Base-by-base conservation (phyloP, 2,113 vertebrate species). In the Hippocampus zosterae region DNA sequence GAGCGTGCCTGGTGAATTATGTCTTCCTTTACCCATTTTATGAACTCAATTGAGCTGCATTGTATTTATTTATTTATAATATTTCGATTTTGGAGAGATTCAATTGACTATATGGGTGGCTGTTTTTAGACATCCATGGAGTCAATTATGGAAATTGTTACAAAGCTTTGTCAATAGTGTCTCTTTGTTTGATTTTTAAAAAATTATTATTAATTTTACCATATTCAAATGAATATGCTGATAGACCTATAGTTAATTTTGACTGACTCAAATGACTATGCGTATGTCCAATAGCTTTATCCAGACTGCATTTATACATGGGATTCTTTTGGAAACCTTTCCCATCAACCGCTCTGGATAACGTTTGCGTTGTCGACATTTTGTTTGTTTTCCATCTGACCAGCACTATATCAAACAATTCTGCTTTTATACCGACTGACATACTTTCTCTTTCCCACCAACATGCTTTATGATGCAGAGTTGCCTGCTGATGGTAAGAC, bases 401-500 rank as follows among this genome's bases (percentile, higher is more conserved):
- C 57, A 15, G 27, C 37, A 23, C n/a, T 11, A 2, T 42, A 7
- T 1, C 11, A 16, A 44, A 25, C 5, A 64, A 37, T 37, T 8
- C 18, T 60, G 3, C 15, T 61, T 37, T 8, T 37, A 21, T 70
- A 75, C 69, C 65, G 50, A 81, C 85, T 89, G 83, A 91, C 42
- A 7, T 74, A 8, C 50, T 67, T 56, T 86, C 48, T 83, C 55
- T 69, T 37, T 23, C 25, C 55, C 37, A 73, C 23, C 48, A 37
- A 74, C 23, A 57, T 65, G 3, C 57, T 8, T 21, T 56, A 66
- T 25, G 62, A 68, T 50, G 59, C 78, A 90, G 90, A 90, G 72
- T 81, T 89, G 71, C 87, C 87, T 77, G 82, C 89, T 16, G 88
- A 90, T 86, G 87, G 89, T 92, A 91, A 90, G 89, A 85, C 85